These are phyloP conservation scores for Coelopa pilipes DNA, from an alignment of 2,888 invertebrate species.

Conservation along the genomic window DNA sequence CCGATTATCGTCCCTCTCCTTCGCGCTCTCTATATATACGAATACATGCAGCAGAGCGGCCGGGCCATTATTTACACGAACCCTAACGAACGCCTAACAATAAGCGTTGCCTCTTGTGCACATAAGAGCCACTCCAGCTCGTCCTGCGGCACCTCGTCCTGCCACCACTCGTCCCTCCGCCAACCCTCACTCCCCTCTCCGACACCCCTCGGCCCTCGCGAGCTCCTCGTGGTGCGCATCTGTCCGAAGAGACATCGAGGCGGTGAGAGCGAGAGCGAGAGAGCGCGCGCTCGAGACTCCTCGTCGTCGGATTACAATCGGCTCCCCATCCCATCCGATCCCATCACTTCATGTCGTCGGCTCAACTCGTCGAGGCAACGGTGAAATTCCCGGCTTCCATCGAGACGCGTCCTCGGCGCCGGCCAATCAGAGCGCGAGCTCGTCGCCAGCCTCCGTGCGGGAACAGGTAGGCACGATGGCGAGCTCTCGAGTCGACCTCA, in stretches of 20 bases:
- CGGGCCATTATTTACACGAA: slow-evolving; percentile 28
- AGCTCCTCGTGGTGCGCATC: too few species aligned
- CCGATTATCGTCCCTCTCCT: neutral
- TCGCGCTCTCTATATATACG: slow-evolving; percentile 12
- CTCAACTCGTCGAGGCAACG: too few species aligned
- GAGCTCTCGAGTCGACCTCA: slow-evolving; percentile 7
- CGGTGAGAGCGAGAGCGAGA: too few species aligned
- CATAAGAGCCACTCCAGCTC: slow-evolving; percentile 46
- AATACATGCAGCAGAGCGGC: neutral
- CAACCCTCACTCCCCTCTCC: neutral
- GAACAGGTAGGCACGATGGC: neutral
- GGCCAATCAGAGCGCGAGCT: neutral
- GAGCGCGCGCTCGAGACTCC: too few species aligned
- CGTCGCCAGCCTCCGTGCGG: neutral
- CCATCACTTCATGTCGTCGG: too few species aligned
- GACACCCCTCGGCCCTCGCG: too few species aligned
- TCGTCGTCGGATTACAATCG: slow-evolving; percentile 26
- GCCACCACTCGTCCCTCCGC: slow-evolving; percentile 19
- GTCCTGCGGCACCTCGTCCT: neutral
- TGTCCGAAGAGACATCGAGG: too few species aligned
- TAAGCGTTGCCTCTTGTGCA: slow-evolving; percentile 33
- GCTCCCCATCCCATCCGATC: neutral
- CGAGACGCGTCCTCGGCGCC: too few species aligned
- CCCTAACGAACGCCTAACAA: slow-evolving; percentile 30
- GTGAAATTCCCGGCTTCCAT: too few species aligned